Evolutionary conservation across 1,140 invertebrate genomes (phyloP), one percentile per base, ranked within the genome.

Genomic region (Leptonema lineaticorne): DNA sequence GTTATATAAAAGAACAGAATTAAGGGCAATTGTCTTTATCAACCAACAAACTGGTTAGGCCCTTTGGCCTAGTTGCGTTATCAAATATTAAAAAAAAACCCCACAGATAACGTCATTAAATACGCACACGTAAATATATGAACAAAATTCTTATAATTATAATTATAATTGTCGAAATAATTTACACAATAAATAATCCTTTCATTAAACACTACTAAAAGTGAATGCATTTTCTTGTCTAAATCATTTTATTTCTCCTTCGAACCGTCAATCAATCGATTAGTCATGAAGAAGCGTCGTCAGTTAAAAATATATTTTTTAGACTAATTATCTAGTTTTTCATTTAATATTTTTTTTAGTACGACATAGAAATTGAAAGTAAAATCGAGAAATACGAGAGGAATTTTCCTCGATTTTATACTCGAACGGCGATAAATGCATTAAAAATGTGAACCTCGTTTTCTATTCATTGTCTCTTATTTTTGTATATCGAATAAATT

Each of bases 11-110:
- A 62, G 18, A 45, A 20, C 7, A n/a, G 62, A 29, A 50, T 64
- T 64, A 64, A 64, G 62, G 62, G 62, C 62, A 64, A 37, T 64
- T 64, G 62, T 64, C 50, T 64, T 64, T 64, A 64, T 64, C 62
- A 64, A 46, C 26, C 29, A n/a, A 50, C 24, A 53, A 53, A 64
- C 62, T 64, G 62, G 62, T 64, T 64, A 37, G 62, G 62, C 62
- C 62, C 62, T 64, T 64, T 64, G 62, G 62, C 62, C 62, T 50
- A 64, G 62, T 64, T 64, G 37, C 28, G 14, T 64, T 64, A 64
- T 64, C 62, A 45, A 11, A n/a, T n/a, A n/a, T n/a, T n/a, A n/a
- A n/a, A n/a, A n/a, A 28, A 57, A 26, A 8, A 5, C 29, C 33
- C 58, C 6, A 37, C 16, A 62, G 58, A 62, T 62, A 62, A 62